Evolutionary conservation across 35 echinoderm and acorn worm species (phyloP), one percentile per base, ranked within the genome.

Genomic region (Eucidaris tribuloides): DNA sequence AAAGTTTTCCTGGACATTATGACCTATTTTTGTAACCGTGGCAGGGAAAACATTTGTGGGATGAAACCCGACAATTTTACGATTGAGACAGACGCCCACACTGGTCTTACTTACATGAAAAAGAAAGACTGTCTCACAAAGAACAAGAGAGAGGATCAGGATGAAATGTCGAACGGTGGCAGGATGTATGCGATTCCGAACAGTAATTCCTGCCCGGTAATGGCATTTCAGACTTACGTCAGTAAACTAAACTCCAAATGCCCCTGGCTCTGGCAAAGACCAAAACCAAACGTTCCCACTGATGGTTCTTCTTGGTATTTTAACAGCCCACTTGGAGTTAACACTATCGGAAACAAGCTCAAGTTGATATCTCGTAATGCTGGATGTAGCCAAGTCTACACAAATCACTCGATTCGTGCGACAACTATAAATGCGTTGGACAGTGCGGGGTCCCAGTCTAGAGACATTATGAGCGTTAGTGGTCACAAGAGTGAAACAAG

Each of bases 1-100:
- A 77, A 79, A 29, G 85, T 80, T 87, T 64, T 77, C 20, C n/a
- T 87, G 7, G n/a, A 87, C 43, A 39, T 87, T 37, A 64, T 79
- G 85, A 35, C 76, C 20, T 80, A 86, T 80, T 79, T 45, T 30
- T 68, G 85, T 29, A 77, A 58, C 49, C 66, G 88, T 42, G 37
- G 81, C 19, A 32, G 65, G 30, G 80, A 84, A 39, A 77, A 76
- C 31, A 32, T 76, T 19, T 36, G 61, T 45, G 52, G 45, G 35
- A 62, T 83, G 65, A 82, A 83, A 28, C 49, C 14, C 1, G 34
- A 35, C 27, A 23, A 77, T 60, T 89, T 89, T 52, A 42, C 40
- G 15, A 42, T 83, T 14, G 30, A 82, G 20, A 46, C 40, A 42
- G 87, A 83, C 33, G 79, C 25, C 5, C 18, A 61, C 13, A 81